Evolutionary conservation across 2,113 vertebrate genomes (phyloP), one percentile per base, ranked within the genome.

Genomic region (Pachypanchax playfairii): DNA sequence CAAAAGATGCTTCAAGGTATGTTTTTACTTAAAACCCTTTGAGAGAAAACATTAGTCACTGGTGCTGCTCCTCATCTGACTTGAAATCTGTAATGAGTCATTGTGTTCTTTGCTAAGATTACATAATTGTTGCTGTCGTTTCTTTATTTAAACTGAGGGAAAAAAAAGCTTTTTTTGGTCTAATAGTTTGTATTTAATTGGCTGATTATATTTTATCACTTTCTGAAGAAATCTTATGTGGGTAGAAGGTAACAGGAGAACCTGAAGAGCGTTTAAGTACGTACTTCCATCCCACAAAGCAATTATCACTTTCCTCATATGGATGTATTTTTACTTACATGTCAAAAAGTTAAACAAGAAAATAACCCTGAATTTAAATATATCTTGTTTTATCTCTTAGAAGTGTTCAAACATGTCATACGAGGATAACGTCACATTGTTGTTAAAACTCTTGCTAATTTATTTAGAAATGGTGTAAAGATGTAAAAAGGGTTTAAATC

Each of bases 391-490:
- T 33, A 42, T 20, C 5, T 22, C 0, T 10, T 20, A 43, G 53
- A n/a, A n/a, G 21, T 72, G 52, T 73, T 63, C 26, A 43, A 17
- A 54, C 41, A 28, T 44, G 13, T 36, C n/a, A n/a, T n/a, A n/a
- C n/a, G n/a, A 29, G 28, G 4, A 29, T 29, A 7, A 5, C 28
- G 7, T 29, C 7, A 29, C 4, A 29, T 5, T 29, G 28, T 29
- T 29, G 4, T 29, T 5, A 29, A 7, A 29, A 29, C 28, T 29
- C 28, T 29, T 29, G 28, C n/a, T n/a, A n/a, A n/a, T n/a, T n/a
- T n/a, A n/a, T n/a, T n/a, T n/a, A n/a, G n/a, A n/a, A n/a, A 24
- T 9, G 12, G 58, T 68, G 54, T 33, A 72, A 67, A 65, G 49
- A 35, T 18, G 21, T 58, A 59, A n/a, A n/a, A n/a, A n/a, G 70